phyloP scores from a whole-genome alignment of 1,140 invertebrate genomes.

The Drosophila rufa region DNA sequence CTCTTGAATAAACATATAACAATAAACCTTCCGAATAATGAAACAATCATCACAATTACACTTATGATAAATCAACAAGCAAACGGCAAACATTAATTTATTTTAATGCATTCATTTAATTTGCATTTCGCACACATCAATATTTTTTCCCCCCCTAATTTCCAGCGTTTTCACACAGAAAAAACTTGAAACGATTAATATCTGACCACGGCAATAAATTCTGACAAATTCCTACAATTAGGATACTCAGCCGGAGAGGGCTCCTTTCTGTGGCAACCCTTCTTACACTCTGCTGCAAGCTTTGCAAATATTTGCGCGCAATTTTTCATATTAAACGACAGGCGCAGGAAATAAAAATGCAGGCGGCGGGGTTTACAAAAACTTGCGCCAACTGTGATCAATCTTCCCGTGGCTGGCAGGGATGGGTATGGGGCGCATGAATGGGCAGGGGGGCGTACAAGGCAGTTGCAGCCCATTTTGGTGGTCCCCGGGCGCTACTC shows the following conservation, averaged over 20 bases:
- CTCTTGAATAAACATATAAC: background rate
- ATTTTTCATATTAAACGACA: constrained; percentile 82
- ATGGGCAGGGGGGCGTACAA: constrained; percentile 16
- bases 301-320: constrained; percentile 75
- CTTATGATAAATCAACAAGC: background rate
- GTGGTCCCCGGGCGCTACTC: constrained; percentile 51
- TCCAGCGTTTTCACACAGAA: background rate
- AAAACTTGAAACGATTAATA: constrained; percentile 62
- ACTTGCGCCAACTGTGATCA: constrained; percentile 75
- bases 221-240: constrained; percentile 77
- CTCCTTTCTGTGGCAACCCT: constrained; percentile 1
- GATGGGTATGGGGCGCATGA: background rate
- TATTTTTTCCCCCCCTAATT: background rate
- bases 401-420: constrained; percentile 60
- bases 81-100: background rate
- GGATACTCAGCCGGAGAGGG: constrained; percentile 20
- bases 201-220: constrained; percentile 56
- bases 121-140: constrained; percentile 14
- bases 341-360: constrained; percentile 75
- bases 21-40: background rate
- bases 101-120: constrained; percentile 22
- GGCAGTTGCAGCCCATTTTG: constrained; percentile 68
- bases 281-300: constrained; percentile 28
- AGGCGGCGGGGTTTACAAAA: constrained; percentile 54
- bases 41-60: background rate